phyloP scores from a whole-genome alignment of 1,140 invertebrate species.

The Dreissena polymorpha region DNA sequence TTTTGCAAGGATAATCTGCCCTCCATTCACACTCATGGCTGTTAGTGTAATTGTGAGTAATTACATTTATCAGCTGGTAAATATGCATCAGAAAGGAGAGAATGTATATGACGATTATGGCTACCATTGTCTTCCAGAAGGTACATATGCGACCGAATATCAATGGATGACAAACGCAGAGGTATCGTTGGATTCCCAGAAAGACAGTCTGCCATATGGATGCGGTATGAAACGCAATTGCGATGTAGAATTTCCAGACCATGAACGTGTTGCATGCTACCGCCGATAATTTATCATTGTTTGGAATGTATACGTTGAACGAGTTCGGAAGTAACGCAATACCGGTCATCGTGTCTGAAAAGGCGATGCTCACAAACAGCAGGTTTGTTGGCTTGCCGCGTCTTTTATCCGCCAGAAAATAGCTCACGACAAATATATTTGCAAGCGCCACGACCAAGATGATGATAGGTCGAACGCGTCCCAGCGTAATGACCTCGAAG shows the following conservation, averaged over 20 bases:
- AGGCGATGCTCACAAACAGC: conserved; percentile 40
- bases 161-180: conserved; percentile 53
- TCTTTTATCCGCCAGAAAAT: conserved; percentile 31
- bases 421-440: conserved; percentile 31
- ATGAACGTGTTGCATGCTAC: conserved; percentile 19
- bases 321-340: conserved; percentile 29
- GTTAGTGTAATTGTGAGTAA: not conserved
- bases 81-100: conserved; percentile 10
- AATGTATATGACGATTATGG: conserved; percentile 12
- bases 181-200: conserved; percentile 43
- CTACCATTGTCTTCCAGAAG: conserved; percentile 33
- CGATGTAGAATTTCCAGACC: conserved; percentile 30
- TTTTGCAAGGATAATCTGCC: conserved; percentile 18
- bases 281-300: not conserved
- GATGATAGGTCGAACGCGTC: conserved; percentile 22
- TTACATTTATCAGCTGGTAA: conserved; percentile 24
- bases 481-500: conserved; percentile 34
- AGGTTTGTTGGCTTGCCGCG: conserved; percentile 36
- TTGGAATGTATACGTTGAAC: conserved; percentile 14
- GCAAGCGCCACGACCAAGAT: conserved; percentile 24
- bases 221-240: conserved; percentile 44
- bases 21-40: conserved; percentile 18
- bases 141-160: conserved; percentile 33
- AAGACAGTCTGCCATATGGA: conserved; percentile 51
- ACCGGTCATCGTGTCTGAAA: conserved; percentile 51